Evolutionary conservation across 2,797 vertebrate genomes (phyloP), one percentile per base, ranked within the genome.

Genomic region (Typhlichthys eigenmanni): DNA sequence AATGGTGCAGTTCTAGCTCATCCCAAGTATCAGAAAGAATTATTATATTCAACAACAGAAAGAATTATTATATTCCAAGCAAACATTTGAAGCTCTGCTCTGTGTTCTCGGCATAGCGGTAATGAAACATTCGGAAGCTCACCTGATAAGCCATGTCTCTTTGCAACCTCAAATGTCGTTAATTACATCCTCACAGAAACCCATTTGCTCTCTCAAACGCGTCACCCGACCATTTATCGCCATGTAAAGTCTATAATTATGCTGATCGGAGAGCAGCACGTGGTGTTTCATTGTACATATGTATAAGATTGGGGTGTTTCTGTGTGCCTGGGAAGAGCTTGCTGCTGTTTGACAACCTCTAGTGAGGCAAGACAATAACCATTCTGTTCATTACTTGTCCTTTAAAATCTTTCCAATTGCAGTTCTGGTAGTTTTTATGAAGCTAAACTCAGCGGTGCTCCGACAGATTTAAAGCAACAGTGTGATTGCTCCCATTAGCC

Each of bases 51-150:
- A 87, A 84, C 83, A 87, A 84, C 83, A 85, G 66, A 78, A 75
- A 69, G 80, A 80, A 82, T 85, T 84, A 80, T 84, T 84, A 82
- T 87, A 78, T 79, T 83, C 81, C 64, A 52, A 82, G 81, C 85
- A 89, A 90, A 91, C 88, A 90, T 90, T 87, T 85, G 87, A 24
- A 24, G 3, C 24, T 90, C 87, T 84, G 78, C 80, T 85, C 80
- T 68, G 78, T 83, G 83, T 82, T 87, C 82, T 90, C 84, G 85
- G 82, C 81, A 34, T 55, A 29, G 1, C 49, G 76, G 84, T 87
- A 86, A 89, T 77, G 83, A 85, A 82, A 79, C 74, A 66, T 65
- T 65, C 75, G 75, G 79, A 85, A 72, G 72, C 72, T 57, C 64
- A 68, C 13, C 74, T 12, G 10, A 80, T 75, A 75, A 81, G 75